Conservation (phyloP, 2,888 invertebrate species). For the Orthonevra nobilis region DNA sequence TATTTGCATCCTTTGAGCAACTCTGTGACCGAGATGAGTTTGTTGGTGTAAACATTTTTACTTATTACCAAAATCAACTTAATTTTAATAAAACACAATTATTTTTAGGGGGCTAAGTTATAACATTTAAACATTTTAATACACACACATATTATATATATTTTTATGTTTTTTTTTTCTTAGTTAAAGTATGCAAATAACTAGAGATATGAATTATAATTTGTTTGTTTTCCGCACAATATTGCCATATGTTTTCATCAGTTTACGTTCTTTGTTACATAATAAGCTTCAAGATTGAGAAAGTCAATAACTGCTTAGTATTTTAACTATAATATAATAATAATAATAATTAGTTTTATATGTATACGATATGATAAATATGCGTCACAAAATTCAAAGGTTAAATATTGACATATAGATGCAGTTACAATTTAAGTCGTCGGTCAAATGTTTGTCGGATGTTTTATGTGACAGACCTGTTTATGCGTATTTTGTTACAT, state of each 20-base stretch:
- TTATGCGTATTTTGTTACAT: constrained; percentile 54
- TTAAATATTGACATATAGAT: constrained; percentile 69
- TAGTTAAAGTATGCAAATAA: constrained; percentile 53
- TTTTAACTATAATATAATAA: constrained; percentile 50
- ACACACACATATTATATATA: constrained; percentile 70
- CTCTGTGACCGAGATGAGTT: too few species aligned
- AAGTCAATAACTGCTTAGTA: constrained; percentile 49
- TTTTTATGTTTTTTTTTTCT: constrained; percentile 49
- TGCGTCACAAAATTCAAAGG: constrained; percentile 61
- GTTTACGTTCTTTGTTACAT: constrained; percentile 19
- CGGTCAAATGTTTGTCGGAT: too few species aligned
- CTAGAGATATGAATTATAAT: constrained; percentile 57
- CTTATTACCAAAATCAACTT: too few species aligned
- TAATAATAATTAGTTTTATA: too few species aligned
- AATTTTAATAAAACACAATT: constrained; percentile 60
- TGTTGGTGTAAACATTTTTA: too few species aligned
- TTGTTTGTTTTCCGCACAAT: constrained; percentile 52
- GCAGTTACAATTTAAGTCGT: constrained; percentile 48
- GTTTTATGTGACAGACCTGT: too few species aligned
- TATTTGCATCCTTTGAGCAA: too few species aligned
- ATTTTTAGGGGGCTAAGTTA: constrained; percentile 64
- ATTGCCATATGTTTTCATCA: constrained; percentile 44
- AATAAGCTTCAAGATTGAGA: constrained; percentile 58
- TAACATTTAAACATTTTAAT: constrained; percentile 68
- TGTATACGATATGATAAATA: constrained; percentile 66